Evolutionary conservation across 1,140 invertebrate species (phyloP), one percentile per base, ranked within the genome.

Genomic region (Drosophila paulistorum): DNA sequence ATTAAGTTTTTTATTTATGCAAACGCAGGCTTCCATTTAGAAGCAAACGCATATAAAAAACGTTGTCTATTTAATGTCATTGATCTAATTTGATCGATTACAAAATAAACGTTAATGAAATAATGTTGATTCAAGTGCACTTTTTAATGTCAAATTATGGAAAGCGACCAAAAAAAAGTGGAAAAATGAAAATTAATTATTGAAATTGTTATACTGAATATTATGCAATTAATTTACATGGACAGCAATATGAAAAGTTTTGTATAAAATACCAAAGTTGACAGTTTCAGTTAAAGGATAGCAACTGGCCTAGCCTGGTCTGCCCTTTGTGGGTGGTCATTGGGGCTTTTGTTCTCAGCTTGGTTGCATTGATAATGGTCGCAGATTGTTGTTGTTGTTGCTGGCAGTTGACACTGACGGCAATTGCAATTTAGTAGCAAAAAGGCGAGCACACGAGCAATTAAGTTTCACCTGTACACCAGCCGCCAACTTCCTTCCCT

Each of bases 181-280:
- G 7, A 45, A 11, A 51, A 23, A 23, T 10, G 17, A 23, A 51
- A 51, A 51, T 51, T 51, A 51, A 51, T 51, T 51, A 51, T 51
- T 51, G 3, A 51, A 51, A 35, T 58, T 58, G 30, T 33, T 58
- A 5, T 48, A 48, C 45, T 58, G 26, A 68, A 74, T 82, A 82
- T 86, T 81, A 75, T 87, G 83, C 79, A 87, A 87, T 86, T 86
- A 86, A 86, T 86, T 86, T 77, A 51, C 83, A 86, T 77, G 82
- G 83, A 79, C 79, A 87, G 76, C 79, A 87, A 79, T 87, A 79
- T 87, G 83, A 87, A 70, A 77, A 77, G 69, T 77, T 77, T 76
- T 73, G 17, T 70, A 61, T 74, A 74, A 73, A 82, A 86, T 82
- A 57, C 72, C 17, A 20, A 79, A 72, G 55, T 67, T 86, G 83